Evolutionary conservation across 2,888 invertebrate genomes (phyloP).

Genomic region (Drosophila lacicola): DNA sequence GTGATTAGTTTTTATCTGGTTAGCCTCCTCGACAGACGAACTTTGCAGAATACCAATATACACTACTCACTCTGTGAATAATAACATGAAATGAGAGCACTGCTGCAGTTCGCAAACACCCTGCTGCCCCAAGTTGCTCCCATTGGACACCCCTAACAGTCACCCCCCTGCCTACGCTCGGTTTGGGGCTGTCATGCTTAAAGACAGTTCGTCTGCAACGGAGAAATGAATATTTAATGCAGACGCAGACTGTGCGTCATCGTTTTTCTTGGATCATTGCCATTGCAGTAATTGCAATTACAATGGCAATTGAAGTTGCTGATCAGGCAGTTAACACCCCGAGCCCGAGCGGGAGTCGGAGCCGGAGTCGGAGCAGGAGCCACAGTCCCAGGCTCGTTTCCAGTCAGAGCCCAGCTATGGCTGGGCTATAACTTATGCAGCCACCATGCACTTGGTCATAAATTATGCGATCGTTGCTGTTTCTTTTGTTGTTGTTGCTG

Average conservation of each 20-base stretch:
- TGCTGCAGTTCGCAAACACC: constrained; percentile 7
- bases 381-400: constrained; percentile 6
- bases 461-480: constrained; percentile 77
- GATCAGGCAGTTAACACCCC: constrained; percentile 75
- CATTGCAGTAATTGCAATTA: constrained; percentile 49
- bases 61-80: not conserved
- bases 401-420: constrained; percentile 27
- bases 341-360: constrained; percentile 3
- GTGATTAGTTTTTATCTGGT: too few relatives aligned
- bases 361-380: constrained; percentile 8
- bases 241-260: constrained; percentile 77
- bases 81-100: constrained; percentile 17
- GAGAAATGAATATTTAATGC: constrained; percentile 71
- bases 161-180: not conserved
- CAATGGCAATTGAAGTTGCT: constrained; percentile 58
- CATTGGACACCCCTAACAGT: not conserved
- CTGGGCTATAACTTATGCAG: constrained; percentile 71
- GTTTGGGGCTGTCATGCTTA: constrained; percentile 36
- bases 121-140: not conserved
- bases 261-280: constrained; percentile 48
- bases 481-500: constrained; percentile 13
- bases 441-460: constrained; percentile 79
- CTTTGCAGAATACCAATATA: not conserved
- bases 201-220: constrained; percentile 69
- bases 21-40: too few relatives aligned